A percentile compares a stretch with the other conserved stretches of the same genome.
Evolutionary conservation across 2,113 vertebrate species (phyloP).

Genomic region (Tapirus terrestris): DNA sequence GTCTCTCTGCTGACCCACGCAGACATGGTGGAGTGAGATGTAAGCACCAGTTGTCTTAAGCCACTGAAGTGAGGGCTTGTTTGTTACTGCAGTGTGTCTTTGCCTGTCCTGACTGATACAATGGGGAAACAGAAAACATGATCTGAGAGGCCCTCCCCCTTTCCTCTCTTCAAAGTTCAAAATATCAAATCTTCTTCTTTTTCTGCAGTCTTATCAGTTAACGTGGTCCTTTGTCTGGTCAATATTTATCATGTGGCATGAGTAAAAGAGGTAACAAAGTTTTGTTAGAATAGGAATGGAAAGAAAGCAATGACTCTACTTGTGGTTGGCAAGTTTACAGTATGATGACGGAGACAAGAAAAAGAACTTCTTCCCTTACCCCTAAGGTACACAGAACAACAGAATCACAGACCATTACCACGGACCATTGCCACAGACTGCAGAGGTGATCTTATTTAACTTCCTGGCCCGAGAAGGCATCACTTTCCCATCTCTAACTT

Average conservation of each 20-base stretch:
- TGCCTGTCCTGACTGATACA: not conserved
- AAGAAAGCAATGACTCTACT: not conserved
- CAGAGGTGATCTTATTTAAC: not conserved
- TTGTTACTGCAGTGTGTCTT: not conserved
- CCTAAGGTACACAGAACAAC: not conserved
- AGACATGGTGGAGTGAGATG: not conserved
- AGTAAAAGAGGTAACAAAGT: not conserved
- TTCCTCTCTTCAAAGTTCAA: not conserved
- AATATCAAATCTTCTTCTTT: not conserved
- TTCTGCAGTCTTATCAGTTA: not conserved
- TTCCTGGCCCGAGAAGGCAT: not conserved
- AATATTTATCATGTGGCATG: not conserved
- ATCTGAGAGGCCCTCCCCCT: not conserved
- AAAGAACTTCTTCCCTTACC: not conserved
- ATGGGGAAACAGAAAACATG: not conserved
- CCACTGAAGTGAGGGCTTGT: not conserved
- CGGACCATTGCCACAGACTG: not conserved
- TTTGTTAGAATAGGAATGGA: not conserved
- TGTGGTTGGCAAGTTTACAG: not conserved
- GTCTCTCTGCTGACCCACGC: not conserved
- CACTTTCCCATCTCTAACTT: not conserved
- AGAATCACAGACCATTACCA: not conserved
- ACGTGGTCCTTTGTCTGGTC: not conserved
- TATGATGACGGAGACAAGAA: not conserved
- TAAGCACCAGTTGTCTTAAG: not conserved